Base-by-base conservation (phyloP, 2,113 vertebrate species). In the Psittacula cyanocephala region DNA sequence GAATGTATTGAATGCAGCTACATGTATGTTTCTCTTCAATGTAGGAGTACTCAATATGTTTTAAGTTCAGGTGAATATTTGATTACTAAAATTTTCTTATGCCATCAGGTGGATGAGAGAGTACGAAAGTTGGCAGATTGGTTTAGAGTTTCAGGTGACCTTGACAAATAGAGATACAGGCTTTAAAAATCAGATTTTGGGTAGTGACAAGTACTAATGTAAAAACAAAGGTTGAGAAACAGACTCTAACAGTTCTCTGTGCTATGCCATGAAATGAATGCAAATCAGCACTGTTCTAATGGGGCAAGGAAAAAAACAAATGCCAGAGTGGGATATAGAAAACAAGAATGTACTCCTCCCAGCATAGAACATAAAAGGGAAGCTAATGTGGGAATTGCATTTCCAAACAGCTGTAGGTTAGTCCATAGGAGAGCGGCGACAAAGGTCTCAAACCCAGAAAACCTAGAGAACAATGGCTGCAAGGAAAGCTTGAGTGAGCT, bases 101-200 rank as follows among this genome's bases (percentile, higher is more conserved):
- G 17, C 13, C 6, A 67, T 62, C 44, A 35, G 1, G 8, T 20
- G 27, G 13, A 4, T 24, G 33, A 63, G 10, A 41, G 10, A 6
- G 3, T 29, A 35, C 75, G 9, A 5, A 70, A 72, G 1, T 10
- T 62, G n/a, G 27, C 13, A 70, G 29, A 35, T 33, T 22, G 5
- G 8, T 41, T 57, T 71, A 49, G 24, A 29, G 41, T n/a, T 70
- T 82, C 16, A 53, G 27, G 22, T 52, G 27, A 14, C 52, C 29
- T 57, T n/a, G 29, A 7, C 20, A 5, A 43, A 16, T 0, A 33
- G 29, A 80, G 20, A 35, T 17, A 13, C 0, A 5, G 11, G 8
- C 9, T 37, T 53, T 10, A 49, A 70, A 8, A 71, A 10, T 13
- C 22, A 76, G 14, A 2, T 37, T 80, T 64, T 2, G 0, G 5